Conservation (phyloP, 2,113 vertebrate species). For the Oryzias curvinotus region DNA sequence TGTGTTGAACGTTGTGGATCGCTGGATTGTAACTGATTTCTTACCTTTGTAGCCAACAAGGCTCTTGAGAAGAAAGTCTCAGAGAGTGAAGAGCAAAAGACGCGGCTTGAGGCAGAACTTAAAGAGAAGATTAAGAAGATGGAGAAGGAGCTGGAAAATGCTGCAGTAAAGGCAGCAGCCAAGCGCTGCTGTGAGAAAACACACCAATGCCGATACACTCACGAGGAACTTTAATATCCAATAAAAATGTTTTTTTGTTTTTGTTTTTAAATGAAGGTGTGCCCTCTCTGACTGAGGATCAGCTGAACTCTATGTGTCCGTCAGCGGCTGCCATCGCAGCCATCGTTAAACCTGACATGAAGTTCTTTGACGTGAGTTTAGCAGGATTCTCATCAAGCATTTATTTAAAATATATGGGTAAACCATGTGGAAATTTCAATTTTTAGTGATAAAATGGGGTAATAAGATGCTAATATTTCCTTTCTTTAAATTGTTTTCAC, state of each 20-base stretch:
- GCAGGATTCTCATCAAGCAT: background rate
- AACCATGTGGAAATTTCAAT: background rate
- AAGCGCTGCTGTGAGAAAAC: conserved; percentile 86
- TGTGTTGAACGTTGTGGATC: no score
- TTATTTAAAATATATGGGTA: background rate
- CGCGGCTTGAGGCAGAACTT: conserved; percentile 82
- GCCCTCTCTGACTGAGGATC: conserved; percentile 87
- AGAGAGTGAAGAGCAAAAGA: conserved; percentile 80
- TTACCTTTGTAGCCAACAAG: conserved; percentile 81
- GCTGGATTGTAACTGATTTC: conserved; percentile 1
- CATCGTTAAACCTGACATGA: conserved; percentile 96
- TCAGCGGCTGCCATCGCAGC: conserved; percentile 93
- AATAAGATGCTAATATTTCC: background rate
- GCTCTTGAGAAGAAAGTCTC: conserved; percentile 81
- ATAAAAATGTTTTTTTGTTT: background rate
- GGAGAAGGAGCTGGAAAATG: conserved; percentile 92
- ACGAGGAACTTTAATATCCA: background rate
- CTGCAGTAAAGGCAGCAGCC: conserved; percentile 82
- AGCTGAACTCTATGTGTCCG: conserved; percentile 93
- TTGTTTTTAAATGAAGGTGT: conserved; percentile 59
- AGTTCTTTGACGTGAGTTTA: conserved; percentile 87
- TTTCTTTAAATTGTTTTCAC: background rate
- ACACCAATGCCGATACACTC: background rate
- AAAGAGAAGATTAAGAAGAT: conserved; percentile 85
- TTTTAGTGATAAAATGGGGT: background rate